Evolutionary conservation across 1,140 invertebrate genomes (phyloP), one percentile per base, ranked within the genome.

Genomic region (Scaptomyza graminum): DNA sequence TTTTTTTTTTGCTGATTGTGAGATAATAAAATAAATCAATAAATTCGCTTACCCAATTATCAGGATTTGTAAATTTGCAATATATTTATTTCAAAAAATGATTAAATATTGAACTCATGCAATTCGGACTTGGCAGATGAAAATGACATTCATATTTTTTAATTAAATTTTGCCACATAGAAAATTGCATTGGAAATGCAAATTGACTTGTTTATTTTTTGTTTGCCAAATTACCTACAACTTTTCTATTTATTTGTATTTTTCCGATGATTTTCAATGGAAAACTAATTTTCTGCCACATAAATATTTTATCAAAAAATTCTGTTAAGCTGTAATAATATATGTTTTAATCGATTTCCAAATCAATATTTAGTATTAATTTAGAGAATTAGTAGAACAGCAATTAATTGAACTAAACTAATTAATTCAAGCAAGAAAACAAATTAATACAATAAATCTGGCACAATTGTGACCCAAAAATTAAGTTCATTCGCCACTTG

Each of bases 111-210:
- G 0, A 41, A n/a, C n/a, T n/a, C n/a, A 0, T n/a, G 8, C 8
- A 41, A 9, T 9, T 34, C 1, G 31, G 31, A 34, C 9, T 41
- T 41, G 12, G 31, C 31, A 41, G 16, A 49, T 79, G 44, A 49
- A 65, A 43, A 60, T 15, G 31, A 31, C 37, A 80, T 74, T 37
- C 70, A 87, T 77, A 74, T 81, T 77, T 34, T 75, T 66, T 74
- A 80, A 70, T 69, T 50, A n/a, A 66, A 76, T 76, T 76, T 70
- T 52, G 52, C 28, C 62, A 28, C 28, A 28, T 28, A 28, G 28
- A 28, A 50, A 65, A 43, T 16, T 52, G 31, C 68, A 83, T 79
- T 79, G 63, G 67, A 66, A 60, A 72, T 64, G 69, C 16, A 52
- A 65, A 22, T 22, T n/a, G 0, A 41, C n/a, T n/a, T n/a, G n/a